A percentile compares a stretch with the other conserved stretches of the same genome.
Conservation (phyloP, 2,113 vertebrate genomes). For the Ploceus nigricollis region DNA sequence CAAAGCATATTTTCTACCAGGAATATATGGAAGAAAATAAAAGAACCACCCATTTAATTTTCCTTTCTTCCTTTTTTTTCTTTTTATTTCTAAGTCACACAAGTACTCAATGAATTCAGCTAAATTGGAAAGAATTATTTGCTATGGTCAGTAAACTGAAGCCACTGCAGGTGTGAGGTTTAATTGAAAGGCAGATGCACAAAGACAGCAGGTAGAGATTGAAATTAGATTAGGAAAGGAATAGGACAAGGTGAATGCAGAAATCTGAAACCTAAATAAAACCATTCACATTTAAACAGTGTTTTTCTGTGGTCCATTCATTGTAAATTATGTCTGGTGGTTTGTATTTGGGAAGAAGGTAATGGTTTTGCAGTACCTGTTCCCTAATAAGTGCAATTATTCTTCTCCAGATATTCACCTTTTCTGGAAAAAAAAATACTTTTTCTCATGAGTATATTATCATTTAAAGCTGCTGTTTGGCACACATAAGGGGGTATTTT, state of each 20-base stretch:
- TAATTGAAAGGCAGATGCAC: conserved; percentile 27
- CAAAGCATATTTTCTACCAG: background rate
- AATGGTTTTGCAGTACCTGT: background rate
- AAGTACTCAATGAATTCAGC: background rate
- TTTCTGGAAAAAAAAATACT: background rate
- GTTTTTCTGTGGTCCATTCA: rapidly evolving
- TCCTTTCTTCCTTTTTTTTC: background rate
- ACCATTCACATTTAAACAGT: background rate
- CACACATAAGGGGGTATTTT: background rate
- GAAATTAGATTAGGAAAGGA: conserved; percentile 20
- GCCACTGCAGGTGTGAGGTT: background rate
- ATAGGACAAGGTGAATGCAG: background rate
- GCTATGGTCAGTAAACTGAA: background rate
- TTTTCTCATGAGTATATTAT: background rate
- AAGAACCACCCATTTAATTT: background rate
- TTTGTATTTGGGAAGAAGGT: background rate
- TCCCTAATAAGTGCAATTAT: background rate
- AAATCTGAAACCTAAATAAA: background rate
- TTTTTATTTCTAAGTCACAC: background rate
- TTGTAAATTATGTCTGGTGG: background rate
- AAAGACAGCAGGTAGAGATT: conserved; percentile 11
- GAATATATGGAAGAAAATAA: background rate
- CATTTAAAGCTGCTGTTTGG: background rate
- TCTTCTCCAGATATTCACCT: background rate
- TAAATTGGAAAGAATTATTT: background rate